A percentile compares a stretch with the other conserved stretches of the same genome.
phyloP scores from a whole-genome alignment of 1,140 invertebrate genomes.

The Eueides isabella region DNA sequence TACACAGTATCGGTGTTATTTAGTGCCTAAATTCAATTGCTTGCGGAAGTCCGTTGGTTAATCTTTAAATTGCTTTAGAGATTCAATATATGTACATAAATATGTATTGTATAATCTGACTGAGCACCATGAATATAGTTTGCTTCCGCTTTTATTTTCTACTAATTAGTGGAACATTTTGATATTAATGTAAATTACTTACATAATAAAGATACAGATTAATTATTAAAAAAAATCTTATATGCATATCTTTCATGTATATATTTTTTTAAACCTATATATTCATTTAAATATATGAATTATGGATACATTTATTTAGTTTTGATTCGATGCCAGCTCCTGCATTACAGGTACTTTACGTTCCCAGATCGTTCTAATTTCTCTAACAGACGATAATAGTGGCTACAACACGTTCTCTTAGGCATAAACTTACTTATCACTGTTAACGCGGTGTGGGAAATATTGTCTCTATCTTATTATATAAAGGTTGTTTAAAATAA shows the following conservation, averaged over 20 bases:
- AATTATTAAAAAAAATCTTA: neutral
- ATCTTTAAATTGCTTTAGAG: too few species aligned
- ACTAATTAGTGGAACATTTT: neutral
- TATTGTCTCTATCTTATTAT: conserved; percentile 51
- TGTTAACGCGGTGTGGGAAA: conserved; percentile 58
- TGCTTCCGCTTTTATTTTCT: neutral
- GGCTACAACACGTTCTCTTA: conserved; percentile 32
- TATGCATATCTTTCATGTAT: neutral
- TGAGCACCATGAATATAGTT: neutral
- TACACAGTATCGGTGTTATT: too few species aligned
- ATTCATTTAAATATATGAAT: too few species aligned
- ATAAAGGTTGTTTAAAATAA: conserved; percentile 21
- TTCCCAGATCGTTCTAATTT: conserved; percentile 46
- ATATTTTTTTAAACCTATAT: too few species aligned
- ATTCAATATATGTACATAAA: too few species aligned
- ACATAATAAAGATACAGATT: neutral
- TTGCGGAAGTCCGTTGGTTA: too few species aligned
- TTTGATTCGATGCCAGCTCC: neutral
- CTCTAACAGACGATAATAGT: conserved; percentile 51
- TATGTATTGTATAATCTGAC: too few species aligned
- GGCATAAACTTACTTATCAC: conserved; percentile 53
- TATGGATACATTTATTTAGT: neutral
- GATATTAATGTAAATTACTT: neutral
- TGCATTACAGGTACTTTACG: neutral
- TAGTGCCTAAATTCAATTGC: too few species aligned